These are phyloP conservation scores for Drosophila ustulata DNA, from an alignment of 2,888 invertebrate species.

Conservation along the genomic window DNA sequence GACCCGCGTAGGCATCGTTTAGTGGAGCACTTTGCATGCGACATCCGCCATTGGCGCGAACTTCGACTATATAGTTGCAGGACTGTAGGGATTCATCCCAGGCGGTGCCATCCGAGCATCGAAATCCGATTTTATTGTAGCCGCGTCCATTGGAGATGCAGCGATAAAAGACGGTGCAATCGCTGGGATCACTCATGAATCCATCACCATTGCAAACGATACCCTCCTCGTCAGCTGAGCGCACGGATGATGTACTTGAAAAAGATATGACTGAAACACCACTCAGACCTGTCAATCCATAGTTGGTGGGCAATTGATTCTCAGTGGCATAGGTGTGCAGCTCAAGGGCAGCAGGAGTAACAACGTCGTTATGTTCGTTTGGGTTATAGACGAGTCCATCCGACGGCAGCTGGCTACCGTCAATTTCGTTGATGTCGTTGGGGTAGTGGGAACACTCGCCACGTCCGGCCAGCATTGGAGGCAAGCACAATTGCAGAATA, in stretches of 20 bases:
- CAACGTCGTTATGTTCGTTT: constrained; percentile 55
- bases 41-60: constrained; percentile 87
- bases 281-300: constrained; percentile 82
- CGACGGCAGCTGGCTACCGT: constrained; percentile 61
- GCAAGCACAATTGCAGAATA: constrained; percentile 89
- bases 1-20: constrained; percentile 64
- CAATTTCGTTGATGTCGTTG: constrained; percentile 84
- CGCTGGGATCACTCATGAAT: constrained; percentile 88
- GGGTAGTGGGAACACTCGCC: constrained; percentile 87
- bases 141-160: constrained; percentile 89
- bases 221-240: constrained; percentile 69
- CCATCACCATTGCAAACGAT: constrained; percentile 88
- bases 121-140: constrained; percentile 89
- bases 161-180: constrained; percentile 92
- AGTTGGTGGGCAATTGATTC: constrained; percentile 77
- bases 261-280: constrained; percentile 84
- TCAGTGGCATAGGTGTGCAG: constrained; percentile 62
- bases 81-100: constrained; percentile 90
- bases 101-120: constrained; percentile 91
- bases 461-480: constrained; percentile 89
- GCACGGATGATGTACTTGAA: constrained; percentile 80
- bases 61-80: constrained; percentile 89
- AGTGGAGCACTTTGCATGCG: constrained; percentile 58
- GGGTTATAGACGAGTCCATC: constrained; percentile 58
- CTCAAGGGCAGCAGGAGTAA: constrained; percentile 63